Conservation (phyloP, 2,888 invertebrate genomes). For the Epinotia nisella region DNA sequence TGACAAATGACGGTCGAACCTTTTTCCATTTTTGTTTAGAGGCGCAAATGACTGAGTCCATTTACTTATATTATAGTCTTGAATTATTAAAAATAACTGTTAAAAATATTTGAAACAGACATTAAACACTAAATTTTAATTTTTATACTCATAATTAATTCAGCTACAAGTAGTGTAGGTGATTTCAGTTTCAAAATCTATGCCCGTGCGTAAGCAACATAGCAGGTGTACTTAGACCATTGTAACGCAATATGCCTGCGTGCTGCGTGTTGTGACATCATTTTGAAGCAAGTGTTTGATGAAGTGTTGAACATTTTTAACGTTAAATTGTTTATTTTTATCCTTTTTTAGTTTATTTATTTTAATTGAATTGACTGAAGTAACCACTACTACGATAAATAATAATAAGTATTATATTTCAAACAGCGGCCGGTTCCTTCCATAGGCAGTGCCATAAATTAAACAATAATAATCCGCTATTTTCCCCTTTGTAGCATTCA, state of each 20-base stretch:
- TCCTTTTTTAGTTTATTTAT: background rate
- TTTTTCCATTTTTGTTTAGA: background rate
- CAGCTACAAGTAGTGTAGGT: background rate
- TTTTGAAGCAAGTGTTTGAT: background rate
- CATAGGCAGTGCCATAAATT: conserved; percentile 18
- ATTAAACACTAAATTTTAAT: background rate
- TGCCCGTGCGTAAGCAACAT: background rate
- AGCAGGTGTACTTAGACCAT: background rate
- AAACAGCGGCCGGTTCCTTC: conserved; percentile 6
- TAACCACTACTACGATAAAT: too few species aligned
- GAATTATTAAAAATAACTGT: background rate
- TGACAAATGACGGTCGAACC: background rate
- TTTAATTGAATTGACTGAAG: background rate
- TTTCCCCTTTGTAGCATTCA: conserved; percentile 19
- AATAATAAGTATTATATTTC: background rate
- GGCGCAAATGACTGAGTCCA: background rate
- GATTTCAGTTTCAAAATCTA: background rate
- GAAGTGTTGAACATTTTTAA: background rate
- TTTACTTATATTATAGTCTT: background rate
- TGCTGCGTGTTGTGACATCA: background rate
- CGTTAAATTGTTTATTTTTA: background rate
- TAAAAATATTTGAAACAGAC: background rate
- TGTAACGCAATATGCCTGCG: background rate
- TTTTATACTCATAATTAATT: background rate
- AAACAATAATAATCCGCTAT: conserved; percentile 6